Percentiles rank a stretch among this genome's conserved stretches.
These are phyloP conservation scores for Ennomos erosarius DNA, from an alignment of 2,888 invertebrate species.

Conservation along the genomic window DNA sequence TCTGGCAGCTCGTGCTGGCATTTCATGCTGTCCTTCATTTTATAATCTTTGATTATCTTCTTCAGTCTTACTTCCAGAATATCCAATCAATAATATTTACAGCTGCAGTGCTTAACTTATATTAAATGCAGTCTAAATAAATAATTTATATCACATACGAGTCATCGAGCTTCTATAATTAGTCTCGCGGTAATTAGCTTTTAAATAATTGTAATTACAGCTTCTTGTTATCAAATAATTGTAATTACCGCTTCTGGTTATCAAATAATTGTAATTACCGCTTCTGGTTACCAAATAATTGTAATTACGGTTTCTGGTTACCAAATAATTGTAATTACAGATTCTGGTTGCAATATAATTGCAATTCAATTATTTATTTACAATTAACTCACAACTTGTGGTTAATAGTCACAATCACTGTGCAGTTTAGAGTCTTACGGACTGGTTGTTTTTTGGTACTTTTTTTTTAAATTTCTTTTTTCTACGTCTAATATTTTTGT, in stretches of 20 bases:
- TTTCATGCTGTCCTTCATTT: constrained; percentile 73
- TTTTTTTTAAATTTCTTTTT: constrained; percentile 43
- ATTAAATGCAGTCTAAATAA: constrained; percentile 52
- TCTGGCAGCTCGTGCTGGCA: constrained; percentile 76
- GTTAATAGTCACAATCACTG: constrained; percentile 58
- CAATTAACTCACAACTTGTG: too few relatives aligned
- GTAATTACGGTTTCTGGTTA: constrained; percentile 18
- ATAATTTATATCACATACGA: constrained; percentile 48
- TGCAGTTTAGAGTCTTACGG: constrained; percentile 80
- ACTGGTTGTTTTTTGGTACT: constrained; percentile 49
- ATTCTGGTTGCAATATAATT: constrained; percentile 1
- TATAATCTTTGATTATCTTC: constrained; percentile 46
- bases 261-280: not conserved
- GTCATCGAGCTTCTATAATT: constrained; percentile 29
- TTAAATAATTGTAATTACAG: constrained; percentile 8
- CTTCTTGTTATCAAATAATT: constrained; percentile 10
- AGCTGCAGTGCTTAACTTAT: constrained; percentile 24
- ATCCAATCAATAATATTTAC: constrained; percentile 13
- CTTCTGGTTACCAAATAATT: constrained; percentile 9
- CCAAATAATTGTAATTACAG: constrained; percentile 9
- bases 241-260: not conserved
- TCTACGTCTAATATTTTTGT: constrained; percentile 39
- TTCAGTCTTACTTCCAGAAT: constrained; percentile 46
- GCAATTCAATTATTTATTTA: constrained; percentile 4
- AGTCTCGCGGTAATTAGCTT: constrained; percentile 18